A percentile compares a stretch with the other conserved stretches of the same genome.
These are phyloP conservation scores for Dysidea cf. avara DNA, from an alignment of 37 sponge, comb jelly and placozoan species.

Conservation along the genomic window DNA sequence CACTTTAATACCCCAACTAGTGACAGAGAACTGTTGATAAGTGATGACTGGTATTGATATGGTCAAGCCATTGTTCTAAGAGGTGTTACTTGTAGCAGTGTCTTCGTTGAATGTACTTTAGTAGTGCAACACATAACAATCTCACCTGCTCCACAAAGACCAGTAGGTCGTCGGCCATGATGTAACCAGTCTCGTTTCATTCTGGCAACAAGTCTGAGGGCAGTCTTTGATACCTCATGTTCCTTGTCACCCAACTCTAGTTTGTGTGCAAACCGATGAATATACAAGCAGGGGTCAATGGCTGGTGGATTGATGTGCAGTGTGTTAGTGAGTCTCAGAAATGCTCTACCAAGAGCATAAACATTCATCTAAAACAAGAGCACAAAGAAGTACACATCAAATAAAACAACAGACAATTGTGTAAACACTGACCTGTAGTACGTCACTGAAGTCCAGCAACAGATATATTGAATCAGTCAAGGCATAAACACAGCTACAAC, in stretches of 20 bases:
- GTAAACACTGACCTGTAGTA: conserved; percentile 67
- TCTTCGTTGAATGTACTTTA: too few species aligned
- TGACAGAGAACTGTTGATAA: too few species aligned
- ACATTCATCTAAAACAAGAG: conserved; percentile 74
- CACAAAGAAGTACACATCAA: neutral
- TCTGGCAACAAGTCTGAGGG: conserved; percentile 88
- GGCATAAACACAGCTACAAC: neutral
- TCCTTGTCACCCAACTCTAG: conserved; percentile 91
- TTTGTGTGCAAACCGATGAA: conserved; percentile 96
- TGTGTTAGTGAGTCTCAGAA: conserved; percentile 79
- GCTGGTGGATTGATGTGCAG: conserved; percentile 97
- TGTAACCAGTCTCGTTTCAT: conserved; percentile 99
- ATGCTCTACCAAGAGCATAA: conserved; percentile 90
- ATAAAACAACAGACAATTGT: neutral
- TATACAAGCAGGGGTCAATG: conserved; percentile 94
- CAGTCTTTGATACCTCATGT: conserved; percentile 91
- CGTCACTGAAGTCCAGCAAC: conserved; percentile 96
- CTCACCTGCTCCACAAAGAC: conserved; percentile 98
- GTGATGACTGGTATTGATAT: too few species aligned
- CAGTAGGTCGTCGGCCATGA: conserved; percentile 93
- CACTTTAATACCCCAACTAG: too few species aligned
- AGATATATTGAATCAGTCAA: conserved; percentile 34
- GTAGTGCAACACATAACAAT: neutral
- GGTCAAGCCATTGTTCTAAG: too few species aligned
- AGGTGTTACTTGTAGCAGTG: too few species aligned